phyloP scores from a whole-genome alignment of 2,888 invertebrate species.

The Dusona sp. region DNA sequence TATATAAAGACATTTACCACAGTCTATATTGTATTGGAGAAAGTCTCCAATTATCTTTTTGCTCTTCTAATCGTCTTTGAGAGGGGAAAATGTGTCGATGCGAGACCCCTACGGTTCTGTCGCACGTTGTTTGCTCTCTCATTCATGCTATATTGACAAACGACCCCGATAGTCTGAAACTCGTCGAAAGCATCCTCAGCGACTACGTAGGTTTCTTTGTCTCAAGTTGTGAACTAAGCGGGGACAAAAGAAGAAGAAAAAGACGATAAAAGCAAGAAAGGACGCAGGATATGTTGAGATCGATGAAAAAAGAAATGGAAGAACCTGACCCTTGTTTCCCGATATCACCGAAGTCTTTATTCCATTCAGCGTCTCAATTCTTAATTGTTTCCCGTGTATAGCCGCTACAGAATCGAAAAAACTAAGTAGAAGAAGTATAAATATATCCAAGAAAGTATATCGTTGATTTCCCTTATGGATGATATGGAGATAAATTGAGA shows the following conservation, averaged over 20 bases:
- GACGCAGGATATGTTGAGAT: constrained; percentile 9
- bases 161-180: constrained; percentile 45
- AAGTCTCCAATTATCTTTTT: constrained; percentile 56
- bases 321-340: constrained; percentile 46
- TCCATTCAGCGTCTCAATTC: constrained; percentile 45
- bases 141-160: constrained; percentile 50
- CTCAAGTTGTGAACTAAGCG: constrained; percentile 48
- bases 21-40: neutral
- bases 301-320: constrained; percentile 47
- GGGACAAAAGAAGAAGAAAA: constrained; percentile 26
- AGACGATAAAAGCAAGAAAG: constrained; percentile 15
- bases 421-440: constrained; percentile 25
- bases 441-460: constrained; percentile 30
- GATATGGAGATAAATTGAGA: neutral
- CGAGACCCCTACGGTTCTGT: constrained; percentile 24
- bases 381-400: constrained; percentile 64
- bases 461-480: constrained; percentile 12
- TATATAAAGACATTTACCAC: neutral
- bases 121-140: constrained; percentile 45
- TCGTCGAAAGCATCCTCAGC: constrained; percentile 53
- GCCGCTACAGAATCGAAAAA: constrained; percentile 44
- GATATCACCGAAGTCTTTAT: constrained; percentile 49
- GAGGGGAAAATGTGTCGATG: constrained; percentile 48
- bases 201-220: constrained; percentile 54
- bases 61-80: constrained; percentile 52